These are phyloP conservation scores for Macheiramphus alcinus DNA, from an alignment of 2,113 vertebrate genomes.

Conservation along the genomic window DNA sequence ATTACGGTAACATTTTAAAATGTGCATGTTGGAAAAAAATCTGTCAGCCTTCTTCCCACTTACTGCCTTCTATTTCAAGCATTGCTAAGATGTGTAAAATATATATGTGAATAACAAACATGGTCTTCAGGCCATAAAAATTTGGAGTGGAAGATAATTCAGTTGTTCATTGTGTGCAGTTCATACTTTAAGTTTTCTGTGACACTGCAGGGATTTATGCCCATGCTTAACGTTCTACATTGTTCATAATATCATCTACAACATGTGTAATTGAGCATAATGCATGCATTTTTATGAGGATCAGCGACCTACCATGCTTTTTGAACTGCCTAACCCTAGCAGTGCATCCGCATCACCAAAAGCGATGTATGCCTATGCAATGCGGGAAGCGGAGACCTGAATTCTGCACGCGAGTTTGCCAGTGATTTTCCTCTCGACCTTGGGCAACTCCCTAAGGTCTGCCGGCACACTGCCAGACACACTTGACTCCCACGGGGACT, in stretches of 20 bases:
- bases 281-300: background rate
- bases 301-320: background rate
- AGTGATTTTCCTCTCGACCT: background rate
- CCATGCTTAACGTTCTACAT: background rate
- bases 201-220: background rate
- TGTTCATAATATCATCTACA: background rate
- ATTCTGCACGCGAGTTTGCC: background rate
- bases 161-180: background rate
- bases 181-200: background rate
- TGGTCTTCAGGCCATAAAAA: background rate
- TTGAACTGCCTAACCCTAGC: background rate
- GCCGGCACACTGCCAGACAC: background rate
- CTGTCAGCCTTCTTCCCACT: background rate
- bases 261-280: background rate
- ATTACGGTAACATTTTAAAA: background rate
- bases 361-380: background rate
- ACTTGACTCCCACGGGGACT: background rate
- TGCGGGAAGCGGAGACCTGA: fast-evolving
- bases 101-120: background rate
- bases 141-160: background rate
- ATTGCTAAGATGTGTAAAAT: background rate
- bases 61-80: background rate
- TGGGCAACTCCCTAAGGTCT: background rate
- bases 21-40: background rate
- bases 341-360: background rate